Evolutionary conservation across 2,113 vertebrate species (phyloP), one percentile per base, ranked within the genome.

Genomic region (Festucalex cinctus): DNA sequence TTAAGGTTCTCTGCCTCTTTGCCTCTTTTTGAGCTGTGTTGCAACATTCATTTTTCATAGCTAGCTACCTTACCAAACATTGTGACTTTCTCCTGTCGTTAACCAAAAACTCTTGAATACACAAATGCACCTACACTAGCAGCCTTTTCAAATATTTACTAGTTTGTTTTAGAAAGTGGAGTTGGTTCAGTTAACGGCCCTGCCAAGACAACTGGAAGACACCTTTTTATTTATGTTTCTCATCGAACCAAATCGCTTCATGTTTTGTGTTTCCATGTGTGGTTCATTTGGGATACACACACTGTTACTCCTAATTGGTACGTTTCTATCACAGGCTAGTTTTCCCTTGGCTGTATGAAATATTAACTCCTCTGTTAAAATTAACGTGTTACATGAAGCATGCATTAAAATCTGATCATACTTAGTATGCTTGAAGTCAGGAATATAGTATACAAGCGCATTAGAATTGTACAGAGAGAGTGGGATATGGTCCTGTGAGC

Each of bases 301-400:
- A 53, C 67, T 79, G 66, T 70, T 65, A 60, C 75, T 67, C 53
- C 68, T 83, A 73, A 80, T 81, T 82, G 63, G 71, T 73, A 63
- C 68, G 63, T 68, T 77, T 79, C 69, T 69, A 57, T 69, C 70
- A 68, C 41, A 69, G 76, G 56, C 61, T 54, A 17, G 26, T 22
- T 72, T 58, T 63, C 8, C 35, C 36, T 44, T 28, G 58, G 10
- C 58, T 49, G 65, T 66, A 82, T 88, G 13, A 90, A 90, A 87
- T 88, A 88, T 88, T 87, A 78, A 89, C 51, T 16, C 64, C 17
- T 22, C 43, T 68, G 71, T 73, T 74, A 62, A 68, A 62, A 78
- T 69, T 39, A 78, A 73, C 39, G 63, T 77, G 76, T 75, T 74
- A 80, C 69, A 60, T 70, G 62, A 12, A 57, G 24, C 2, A 4